Evolutionary conservation across 2,888 invertebrate genomes (phyloP).

Genomic region (Smittia sp.): DNA sequence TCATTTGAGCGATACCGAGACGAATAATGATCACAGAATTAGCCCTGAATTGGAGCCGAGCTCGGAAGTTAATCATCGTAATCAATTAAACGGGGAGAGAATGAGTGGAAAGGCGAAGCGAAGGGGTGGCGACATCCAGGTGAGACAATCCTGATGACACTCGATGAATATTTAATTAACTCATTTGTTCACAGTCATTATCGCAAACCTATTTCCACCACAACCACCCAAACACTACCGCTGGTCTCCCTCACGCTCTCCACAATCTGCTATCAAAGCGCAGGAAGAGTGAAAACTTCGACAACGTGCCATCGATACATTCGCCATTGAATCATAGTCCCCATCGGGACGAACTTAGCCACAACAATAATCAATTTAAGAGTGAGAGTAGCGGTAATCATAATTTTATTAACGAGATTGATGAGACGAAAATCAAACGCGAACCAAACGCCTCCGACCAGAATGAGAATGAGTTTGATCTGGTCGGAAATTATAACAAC

Average conservation of each 20-base stretch:
- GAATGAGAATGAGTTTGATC: constrained; percentile 35
- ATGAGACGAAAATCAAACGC: constrained; percentile 15
- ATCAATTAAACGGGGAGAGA: constrained; percentile 22
- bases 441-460: constrained; percentile 13
- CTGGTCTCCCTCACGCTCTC: constrained; percentile 13
- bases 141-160: neutral
- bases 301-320: constrained; percentile 35
- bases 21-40: neutral
- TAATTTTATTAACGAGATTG: constrained; percentile 2
- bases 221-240: neutral
- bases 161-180: neutral
- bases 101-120: constrained; percentile 7
- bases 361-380: constrained; percentile 21
- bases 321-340: constrained; percentile 32
- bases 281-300: constrained; percentile 35
- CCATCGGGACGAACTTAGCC: neutral
- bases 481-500: constrained; percentile 40
- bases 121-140: constrained; percentile 9
- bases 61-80: constrained; percentile 11
- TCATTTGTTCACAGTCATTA: constrained; percentile 12
- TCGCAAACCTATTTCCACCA: neutral
- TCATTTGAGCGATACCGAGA: neutral
- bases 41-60: neutral
- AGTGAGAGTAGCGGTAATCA: constrained; percentile 22
- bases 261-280: constrained; percentile 34